Base-by-base conservation (phyloP, 2,113 vertebrate genomes). In the Neolamprologus hecqui region DNA sequence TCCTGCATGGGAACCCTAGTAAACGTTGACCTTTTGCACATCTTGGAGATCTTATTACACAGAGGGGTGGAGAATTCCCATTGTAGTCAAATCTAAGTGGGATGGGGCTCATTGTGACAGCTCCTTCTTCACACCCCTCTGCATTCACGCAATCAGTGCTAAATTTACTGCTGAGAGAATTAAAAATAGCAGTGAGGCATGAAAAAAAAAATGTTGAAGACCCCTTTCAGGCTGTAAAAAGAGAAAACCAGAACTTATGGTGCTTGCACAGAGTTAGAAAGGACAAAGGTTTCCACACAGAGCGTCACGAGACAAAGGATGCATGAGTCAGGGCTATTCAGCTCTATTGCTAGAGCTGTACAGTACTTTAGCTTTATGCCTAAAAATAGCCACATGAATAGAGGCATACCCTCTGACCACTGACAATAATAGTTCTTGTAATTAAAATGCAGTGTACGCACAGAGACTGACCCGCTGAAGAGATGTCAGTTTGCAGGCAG, bases 301-400 rank as follows among this genome's bases (percentile, higher is more conserved):
- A 80, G 88, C 57, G 19, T 80, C 84, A 84, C 37, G 57, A 75
- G 89, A 94, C 90, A 96, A 95, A 88, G 83, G 89, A 51, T 15
- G 82, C 57, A 90, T 95, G 95, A 96, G 93, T 95, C 94, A 95
- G 94, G 91, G 84, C 92, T 91, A 95, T 94, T 94, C 89, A 89
- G 87, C 84, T 81, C 84, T 85, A 86, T 82, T 89, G 92, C 84
- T 83, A 88, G 90, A 92, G 90, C 90, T 35, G 85, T 89, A 90
- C 93, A 93, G 93, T 84, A 85, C 92, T 94, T 91, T 70, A 90
- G 93, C 85, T 82, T 55, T 28, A 55, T 8, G 45, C 87, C 89
- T 94, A 95, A 95, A 96, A 95, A 96, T 94, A 95, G 90, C 80
- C 57, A 55, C 3, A 33, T 93, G 84, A 92, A 92, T 89, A 90